Evolutionary conservation across 2,113 vertebrate species (phyloP).

Genomic region (Prunella himalayana): DNA sequence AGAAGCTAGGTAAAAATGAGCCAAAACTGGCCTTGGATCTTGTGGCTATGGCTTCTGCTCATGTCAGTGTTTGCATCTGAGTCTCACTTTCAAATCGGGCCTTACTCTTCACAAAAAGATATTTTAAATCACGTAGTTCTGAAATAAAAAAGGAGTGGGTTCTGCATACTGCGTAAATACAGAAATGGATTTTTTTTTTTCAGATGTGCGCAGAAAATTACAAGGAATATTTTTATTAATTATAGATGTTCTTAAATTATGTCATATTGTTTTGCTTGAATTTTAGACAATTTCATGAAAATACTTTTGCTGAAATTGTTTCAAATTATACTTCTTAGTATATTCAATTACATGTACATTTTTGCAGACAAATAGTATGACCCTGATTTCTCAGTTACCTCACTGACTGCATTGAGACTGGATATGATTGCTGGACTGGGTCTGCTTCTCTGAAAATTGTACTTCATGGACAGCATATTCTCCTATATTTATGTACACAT

Average conservation of each 20-base stretch:
- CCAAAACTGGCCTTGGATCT: slow-evolving; percentile 17
- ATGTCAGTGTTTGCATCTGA: neutral
- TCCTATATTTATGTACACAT: neutral
- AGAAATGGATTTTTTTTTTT: neutral
- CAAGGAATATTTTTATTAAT: neutral
- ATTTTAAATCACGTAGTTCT: neutral
- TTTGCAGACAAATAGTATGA: neutral
- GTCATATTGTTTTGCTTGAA: neutral
- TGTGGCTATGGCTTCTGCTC: neutral
- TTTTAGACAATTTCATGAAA: neutral
- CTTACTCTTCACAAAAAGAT: neutral
- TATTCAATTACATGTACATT: neutral
- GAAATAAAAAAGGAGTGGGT: neutral
- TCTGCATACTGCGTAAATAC: neutral
- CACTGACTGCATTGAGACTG: neutral
- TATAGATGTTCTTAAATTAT: neutral
- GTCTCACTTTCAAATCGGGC: neutral
- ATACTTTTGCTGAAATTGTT: neutral
- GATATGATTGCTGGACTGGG: neutral
- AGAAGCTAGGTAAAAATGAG: slow-evolving; percentile 64
- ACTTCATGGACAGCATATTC: neutral
- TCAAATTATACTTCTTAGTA: neutral
- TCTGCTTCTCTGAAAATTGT: neutral
- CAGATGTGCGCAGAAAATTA: neutral
- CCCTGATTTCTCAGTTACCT: neutral